Evolutionary conservation across 2,797 vertebrate genomes (phyloP).

Genomic region (Erithacus rubecula): DNA sequence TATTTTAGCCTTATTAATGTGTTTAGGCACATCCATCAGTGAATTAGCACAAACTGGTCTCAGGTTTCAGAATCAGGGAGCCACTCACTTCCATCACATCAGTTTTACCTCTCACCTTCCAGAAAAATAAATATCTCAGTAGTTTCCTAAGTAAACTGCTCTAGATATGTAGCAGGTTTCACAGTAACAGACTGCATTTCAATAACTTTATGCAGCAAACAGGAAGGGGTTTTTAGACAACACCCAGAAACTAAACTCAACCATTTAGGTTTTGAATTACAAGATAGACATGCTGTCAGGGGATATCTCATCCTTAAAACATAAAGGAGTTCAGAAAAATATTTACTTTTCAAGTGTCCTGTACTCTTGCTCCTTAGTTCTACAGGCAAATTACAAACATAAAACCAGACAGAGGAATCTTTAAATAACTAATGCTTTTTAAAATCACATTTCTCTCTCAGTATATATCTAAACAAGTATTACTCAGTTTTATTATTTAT

Average conservation of each 20-base stretch:
- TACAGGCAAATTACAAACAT: not conserved
- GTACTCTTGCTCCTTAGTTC: not conserved
- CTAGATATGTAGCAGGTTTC: constrained; percentile 50
- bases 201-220: constrained; percentile 26
- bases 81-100: constrained; percentile 73
- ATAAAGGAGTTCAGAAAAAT: constrained; percentile 26
- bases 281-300: not conserved
- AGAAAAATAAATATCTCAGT: constrained; percentile 61
- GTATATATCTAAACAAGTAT: not conserved
- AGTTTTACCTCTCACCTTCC: constrained; percentile 53
- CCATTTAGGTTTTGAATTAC: constrained; percentile 24
- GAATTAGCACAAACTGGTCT: constrained; percentile 69
- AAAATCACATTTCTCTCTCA: not conserved
- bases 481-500: not conserved
- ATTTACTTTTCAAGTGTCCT: not conserved
- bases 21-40: constrained; percentile 83
- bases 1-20: constrained; percentile 85
- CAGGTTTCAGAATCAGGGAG: constrained; percentile 69
- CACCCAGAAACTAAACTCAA: not conserved
- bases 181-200: constrained; percentile 46
- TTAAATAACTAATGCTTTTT: not conserved
- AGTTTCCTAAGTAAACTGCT: constrained; percentile 61
- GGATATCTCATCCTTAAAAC: not conserved
- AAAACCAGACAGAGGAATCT: not conserved
- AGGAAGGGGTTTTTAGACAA: not conserved